phyloP scores from a whole-genome alignment of 2,797 vertebrate species.

The Clarias platycephalus region DNA sequence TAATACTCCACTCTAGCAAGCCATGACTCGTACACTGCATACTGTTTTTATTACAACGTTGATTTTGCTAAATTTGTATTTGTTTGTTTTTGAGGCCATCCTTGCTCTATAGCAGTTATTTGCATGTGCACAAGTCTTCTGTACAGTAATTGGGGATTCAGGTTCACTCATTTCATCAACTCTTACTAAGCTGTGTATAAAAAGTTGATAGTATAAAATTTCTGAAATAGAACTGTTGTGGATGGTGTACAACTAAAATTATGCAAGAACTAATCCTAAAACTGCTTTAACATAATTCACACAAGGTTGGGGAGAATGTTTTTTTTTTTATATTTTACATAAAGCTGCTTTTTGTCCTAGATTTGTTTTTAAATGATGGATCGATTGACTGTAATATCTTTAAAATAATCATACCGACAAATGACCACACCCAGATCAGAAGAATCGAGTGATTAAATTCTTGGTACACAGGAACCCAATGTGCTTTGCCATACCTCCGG shows the following conservation, averaged over 20 bases:
- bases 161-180: too few relatives aligned
- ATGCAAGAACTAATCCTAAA: background rate
- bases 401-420: too few relatives aligned
- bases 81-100: too few relatives aligned
- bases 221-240: background rate
- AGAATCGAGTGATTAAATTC: background rate
- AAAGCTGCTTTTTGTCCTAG: background rate
- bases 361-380: background rate
- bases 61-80: too few relatives aligned
- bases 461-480: background rate
- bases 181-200: background rate
- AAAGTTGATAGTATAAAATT: background rate
- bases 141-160: too few relatives aligned
- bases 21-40: too few relatives aligned
- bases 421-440: background rate
- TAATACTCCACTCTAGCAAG: too few relatives aligned
- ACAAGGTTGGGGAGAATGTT: too few relatives aligned
- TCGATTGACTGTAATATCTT: background rate
- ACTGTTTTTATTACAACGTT: too few relatives aligned
- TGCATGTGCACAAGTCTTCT: too few relatives aligned
- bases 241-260: background rate
- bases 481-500: conserved; percentile 74
- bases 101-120: too few relatives aligned
- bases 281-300: too few relatives aligned
- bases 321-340: background rate